Base-by-base conservation (phyloP, 2,113 vertebrate species). In the Oenanthe melanoleuca region DNA sequence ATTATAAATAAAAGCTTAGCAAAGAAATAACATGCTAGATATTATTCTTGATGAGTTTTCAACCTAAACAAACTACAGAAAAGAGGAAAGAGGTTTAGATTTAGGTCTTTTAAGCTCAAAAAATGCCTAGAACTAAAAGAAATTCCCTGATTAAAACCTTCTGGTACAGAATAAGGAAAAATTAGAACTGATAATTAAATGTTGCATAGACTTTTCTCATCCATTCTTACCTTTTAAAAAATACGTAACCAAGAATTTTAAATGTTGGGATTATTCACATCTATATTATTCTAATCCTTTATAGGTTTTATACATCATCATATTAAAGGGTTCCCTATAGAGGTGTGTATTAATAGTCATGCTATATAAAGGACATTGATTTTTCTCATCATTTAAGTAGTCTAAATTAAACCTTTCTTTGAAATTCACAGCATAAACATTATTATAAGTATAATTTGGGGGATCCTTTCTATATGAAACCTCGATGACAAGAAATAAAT, bases 171-270 rank as follows among this genome's bases (percentile, higher is more conserved):
- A 49, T 22, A 67, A 44, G 4, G 14, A 92, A 79, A 88, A 86
- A 21, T 44, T 3, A 50, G 11, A 59, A 80, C 23, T 21, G 34
- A 53, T 16, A 67, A 60, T 47, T 67, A 64, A 52, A 42, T 33
- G 12, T 45, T 1, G 2, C 15, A 40, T 33, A 42, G 18, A 29
- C 2, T 67, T 73, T n/a, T 34, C 34, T 26, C 0, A 2, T 23
- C 16, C 17, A 47, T 64, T 75, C 34, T 71, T 7, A 8, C 55
- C 0, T 18, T 40, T 31, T 63, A 82, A 64, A 82, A n/a, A 70
- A 67, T 67, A 22, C 20, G 26, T 23, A 17, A 38, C 11, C 37
- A 49, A 70, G 4, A 38, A 49, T 74, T 52, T 71, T 40, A 65
- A 31, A 23, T 57, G 34, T 37, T 70, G 49, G 5, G 11, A 37